phyloP scores from a whole-genome alignment of 2,113 vertebrate species.

The Alosa alosa region DNA sequence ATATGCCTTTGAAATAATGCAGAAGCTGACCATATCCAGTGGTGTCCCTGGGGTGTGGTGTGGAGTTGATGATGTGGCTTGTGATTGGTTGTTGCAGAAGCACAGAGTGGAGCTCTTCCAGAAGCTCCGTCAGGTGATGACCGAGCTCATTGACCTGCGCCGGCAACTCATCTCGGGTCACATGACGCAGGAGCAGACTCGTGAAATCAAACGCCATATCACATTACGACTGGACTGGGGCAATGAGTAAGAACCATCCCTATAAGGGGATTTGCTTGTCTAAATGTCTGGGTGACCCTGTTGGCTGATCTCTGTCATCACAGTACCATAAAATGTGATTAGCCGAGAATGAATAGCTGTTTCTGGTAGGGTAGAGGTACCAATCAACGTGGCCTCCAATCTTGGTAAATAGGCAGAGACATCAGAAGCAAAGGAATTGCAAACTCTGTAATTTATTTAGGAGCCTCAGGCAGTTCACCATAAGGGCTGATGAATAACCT shows the following conservation, averaged over 20 bases:
- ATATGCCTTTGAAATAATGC: constrained; percentile 9
- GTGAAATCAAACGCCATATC: constrained; percentile 93
- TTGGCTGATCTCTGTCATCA: not conserved
- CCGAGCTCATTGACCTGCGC: constrained; percentile 93
- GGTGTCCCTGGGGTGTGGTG: not conserved
- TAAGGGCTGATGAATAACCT: too few species aligned
- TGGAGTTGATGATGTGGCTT: not conserved
- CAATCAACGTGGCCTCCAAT: not conserved
- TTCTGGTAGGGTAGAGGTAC: not conserved
- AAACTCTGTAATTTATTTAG: not conserved
- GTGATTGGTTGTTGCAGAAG: constrained; percentile 71
- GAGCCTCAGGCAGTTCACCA: not conserved
- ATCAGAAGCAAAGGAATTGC: not conserved
- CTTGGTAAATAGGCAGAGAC: not conserved
- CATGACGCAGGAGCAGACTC: constrained; percentile 92
- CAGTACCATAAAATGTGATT: not conserved
- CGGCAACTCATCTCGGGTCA: constrained; percentile 93
- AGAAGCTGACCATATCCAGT: not conserved
- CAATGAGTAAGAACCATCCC: constrained; percentile 86
- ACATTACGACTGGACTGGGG: constrained; percentile 96
- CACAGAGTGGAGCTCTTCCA: constrained; percentile 96
- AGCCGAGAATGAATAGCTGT: not conserved
- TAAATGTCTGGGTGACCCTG: not conserved
- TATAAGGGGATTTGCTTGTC: not conserved
- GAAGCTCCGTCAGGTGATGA: constrained; percentile 97